A percentile compares a stretch with the other conserved stretches of the same genome.
These are phyloP conservation scores for Aleiodes sp. DNA, from an alignment of 1,140 invertebrate species.

Conservation along the genomic window DNA sequence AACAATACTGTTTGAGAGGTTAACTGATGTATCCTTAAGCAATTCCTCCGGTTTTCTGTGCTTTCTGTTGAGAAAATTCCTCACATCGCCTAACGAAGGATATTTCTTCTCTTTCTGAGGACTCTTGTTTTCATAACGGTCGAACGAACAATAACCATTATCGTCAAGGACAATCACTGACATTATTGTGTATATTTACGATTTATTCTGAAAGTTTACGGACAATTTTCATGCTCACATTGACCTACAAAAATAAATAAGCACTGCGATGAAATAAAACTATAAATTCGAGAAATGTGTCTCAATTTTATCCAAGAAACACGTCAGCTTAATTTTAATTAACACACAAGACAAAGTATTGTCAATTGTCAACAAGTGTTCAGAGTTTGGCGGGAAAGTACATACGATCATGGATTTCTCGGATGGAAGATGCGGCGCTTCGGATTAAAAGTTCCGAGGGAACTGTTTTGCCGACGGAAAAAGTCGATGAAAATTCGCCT, in stretches of 20 bases:
- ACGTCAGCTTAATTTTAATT: no score
- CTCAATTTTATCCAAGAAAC: no score
- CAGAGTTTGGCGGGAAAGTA: background rate
- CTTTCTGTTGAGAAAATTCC: background rate
- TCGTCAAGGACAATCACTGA: background rate
- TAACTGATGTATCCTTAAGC: no score
- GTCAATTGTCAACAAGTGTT: slow-evolving; percentile 4
- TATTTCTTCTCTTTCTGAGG: background rate
- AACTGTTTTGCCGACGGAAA: no score
- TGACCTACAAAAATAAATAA: background rate
- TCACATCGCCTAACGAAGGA: background rate
- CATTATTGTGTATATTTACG: background rate
- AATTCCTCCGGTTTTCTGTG: background rate
- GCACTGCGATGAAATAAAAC: background rate
- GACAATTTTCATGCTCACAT: background rate
- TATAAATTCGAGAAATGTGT: background rate
- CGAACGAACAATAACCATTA: background rate
- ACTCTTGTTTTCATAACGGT: background rate
- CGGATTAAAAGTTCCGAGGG: background rate
- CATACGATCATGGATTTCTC: background rate
- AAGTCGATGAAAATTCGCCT: no score
- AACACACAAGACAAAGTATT: no score
- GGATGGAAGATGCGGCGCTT: background rate
- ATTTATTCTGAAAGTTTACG: background rate
- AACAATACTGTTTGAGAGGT: background rate